These are phyloP conservation scores for Siderastrea radians DNA, from an alignment of 92 coral and sea anemone genomes.

Conservation along the genomic window DNA sequence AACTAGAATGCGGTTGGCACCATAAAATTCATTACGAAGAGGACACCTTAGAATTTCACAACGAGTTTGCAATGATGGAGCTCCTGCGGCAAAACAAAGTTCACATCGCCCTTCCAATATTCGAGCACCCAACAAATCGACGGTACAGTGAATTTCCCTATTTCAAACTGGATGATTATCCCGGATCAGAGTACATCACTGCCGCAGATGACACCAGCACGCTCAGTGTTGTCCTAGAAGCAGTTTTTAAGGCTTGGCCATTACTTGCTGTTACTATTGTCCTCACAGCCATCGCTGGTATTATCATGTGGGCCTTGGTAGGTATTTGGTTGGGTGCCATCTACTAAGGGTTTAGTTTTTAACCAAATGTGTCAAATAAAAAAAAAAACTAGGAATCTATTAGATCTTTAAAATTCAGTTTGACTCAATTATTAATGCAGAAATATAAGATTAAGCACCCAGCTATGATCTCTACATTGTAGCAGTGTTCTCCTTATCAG, in stretches of 20 bases:
- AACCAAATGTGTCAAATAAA: no score
- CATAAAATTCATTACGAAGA: background rate
- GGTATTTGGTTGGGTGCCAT: background rate
- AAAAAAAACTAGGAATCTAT: no score
- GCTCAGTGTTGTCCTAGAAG: background rate
- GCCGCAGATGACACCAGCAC: background rate
- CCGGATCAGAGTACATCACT: conserved; percentile 24
- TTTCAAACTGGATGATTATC: conserved; percentile 31
- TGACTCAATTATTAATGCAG: no score
- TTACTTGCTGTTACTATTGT: conserved; percentile 32
- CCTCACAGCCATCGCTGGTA: conserved; percentile 50
- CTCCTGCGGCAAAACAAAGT: conserved; percentile 13
- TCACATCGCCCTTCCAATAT: conserved; percentile 16
- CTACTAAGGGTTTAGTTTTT: no score
- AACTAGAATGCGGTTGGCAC: background rate
- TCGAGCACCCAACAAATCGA: background rate
- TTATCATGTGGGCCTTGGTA: conserved; percentile 66
- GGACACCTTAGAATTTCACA: background rate
- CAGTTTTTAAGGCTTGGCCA: conserved; percentile 46
- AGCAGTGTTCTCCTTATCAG: no score
- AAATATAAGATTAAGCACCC: no score
- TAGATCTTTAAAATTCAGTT: no score
- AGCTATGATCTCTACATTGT: no score
- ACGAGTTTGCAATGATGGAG: conserved; percentile 20
- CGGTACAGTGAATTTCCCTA: conserved; percentile 22